A percentile compares a stretch with the other conserved stretches of the same genome.
phyloP scores from a whole-genome alignment of 2,797 vertebrate species.

The Falco cherrug region DNA sequence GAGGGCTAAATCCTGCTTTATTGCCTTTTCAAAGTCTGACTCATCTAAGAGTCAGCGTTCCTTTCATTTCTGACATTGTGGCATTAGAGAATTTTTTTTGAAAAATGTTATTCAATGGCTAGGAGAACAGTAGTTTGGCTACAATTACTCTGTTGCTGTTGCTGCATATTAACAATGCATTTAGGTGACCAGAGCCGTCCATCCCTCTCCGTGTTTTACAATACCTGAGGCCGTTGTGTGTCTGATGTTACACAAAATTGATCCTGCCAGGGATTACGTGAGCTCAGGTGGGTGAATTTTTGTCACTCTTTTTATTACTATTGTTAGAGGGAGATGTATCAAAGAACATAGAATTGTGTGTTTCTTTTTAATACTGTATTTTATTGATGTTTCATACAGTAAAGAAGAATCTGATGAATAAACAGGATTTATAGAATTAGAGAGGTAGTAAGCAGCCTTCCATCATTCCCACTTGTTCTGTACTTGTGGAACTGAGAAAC shows the following conservation, averaged over 20 bases:
- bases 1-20: neutral
- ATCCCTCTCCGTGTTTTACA: neutral
- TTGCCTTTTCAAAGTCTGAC: neutral
- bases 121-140: neutral
- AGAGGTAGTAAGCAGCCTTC: neutral
- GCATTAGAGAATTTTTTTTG: neutral
- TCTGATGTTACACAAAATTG: neutral
- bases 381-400: neutral
- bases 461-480: neutral
- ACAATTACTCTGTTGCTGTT: neutral
- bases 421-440: neutral
- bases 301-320: neutral
- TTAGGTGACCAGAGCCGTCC: neutral
- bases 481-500: neutral
- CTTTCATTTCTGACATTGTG: neutral
- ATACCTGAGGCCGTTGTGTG: neutral
- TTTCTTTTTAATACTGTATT: neutral
- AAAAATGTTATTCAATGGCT: neutral
- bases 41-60: neutral
- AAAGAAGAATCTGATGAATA: neutral
- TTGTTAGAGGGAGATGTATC: neutral
- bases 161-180: neutral
- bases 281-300: neutral
- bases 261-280: neutral
- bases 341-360: neutral